These are phyloP conservation scores for Manis crassicaudata DNA, from an alignment of 2,797 vertebrate species.

Conservation along the genomic window DNA sequence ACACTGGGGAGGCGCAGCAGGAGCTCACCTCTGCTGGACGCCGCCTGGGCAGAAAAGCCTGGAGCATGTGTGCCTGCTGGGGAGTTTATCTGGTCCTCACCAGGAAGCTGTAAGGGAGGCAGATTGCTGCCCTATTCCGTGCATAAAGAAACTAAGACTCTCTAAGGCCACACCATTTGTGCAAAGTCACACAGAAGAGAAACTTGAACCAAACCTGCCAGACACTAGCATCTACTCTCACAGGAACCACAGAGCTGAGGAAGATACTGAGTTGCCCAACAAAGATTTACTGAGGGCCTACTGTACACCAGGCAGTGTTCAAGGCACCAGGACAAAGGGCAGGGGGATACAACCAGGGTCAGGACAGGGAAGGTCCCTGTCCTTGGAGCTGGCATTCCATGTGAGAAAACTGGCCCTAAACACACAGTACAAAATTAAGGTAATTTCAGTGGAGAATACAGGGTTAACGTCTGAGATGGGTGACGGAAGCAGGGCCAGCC, in stretches of 20 bases:
- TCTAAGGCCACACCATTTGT: not conserved
- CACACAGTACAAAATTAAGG: not conserved
- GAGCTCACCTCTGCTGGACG: too few relatives aligned
- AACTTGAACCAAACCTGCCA: not conserved
- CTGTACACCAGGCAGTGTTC: not conserved
- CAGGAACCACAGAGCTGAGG: not conserved
- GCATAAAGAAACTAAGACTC: not conserved
- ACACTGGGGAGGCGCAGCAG: rapidly evolving
- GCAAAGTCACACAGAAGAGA: not conserved
- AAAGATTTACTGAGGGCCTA: not conserved
- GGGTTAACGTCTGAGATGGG: not conserved
- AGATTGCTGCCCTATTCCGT: not conserved
- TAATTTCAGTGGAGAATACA: not conserved
- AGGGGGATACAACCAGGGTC: not conserved
- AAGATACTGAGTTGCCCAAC: not conserved
- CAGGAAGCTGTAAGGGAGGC: not conserved
- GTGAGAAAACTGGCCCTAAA: not conserved
- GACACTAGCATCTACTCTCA: rapidly evolving
- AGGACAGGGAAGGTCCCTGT: not conserved
- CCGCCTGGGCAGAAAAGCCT: not conserved
- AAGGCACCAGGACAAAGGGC: not conserved
- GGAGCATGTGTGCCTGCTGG: not conserved
- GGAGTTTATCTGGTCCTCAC: not conserved
- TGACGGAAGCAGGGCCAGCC: not conserved
- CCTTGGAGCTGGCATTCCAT: not conserved